Base-by-base conservation (phyloP, 2,797 vertebrate genomes). In the Macroramphosus scolopax region DNA sequence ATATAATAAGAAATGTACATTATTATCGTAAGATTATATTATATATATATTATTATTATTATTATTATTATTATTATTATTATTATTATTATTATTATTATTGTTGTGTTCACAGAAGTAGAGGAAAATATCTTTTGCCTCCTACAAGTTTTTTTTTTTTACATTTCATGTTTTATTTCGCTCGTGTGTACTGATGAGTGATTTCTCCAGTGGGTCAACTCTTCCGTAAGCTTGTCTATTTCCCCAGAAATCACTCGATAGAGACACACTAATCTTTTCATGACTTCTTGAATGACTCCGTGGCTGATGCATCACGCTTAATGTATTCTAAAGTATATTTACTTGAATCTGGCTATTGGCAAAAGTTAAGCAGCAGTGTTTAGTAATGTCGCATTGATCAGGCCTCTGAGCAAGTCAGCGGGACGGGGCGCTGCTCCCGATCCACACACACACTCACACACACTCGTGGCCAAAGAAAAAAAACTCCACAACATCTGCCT, bases 311-410 rank as follows among this genome's bases (percentile, higher is more conserved):
- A 87, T 89, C 84, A 75, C 75, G 68, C 77, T 70, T 87, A 88
- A 87, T 89, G 85, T 88, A 88, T 84, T 87, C 87, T 85, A 90
- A 89, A 87, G 87, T 89, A 89, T 88, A 89, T 89, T 90, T 89
- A 89, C 88, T 85, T 86, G 75, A 87, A 89, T 88, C 82, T 87
- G 80, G 75, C 83, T 89, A 89, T 89, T 87, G 88, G 88, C 85
- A 89, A 86, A 88, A 89, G 84, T 89, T 89, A 89, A 89, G 87
- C 83, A 85, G 83, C 83, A 67, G 84, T 87, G 85, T 87, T 82
- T 84, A 85, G 88, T 86, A 82, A 85, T 80, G 87, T 84, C 72
- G 79, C 85, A 87, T 89, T 88, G 85, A 89, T 89, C 87, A 85
- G 86, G 71, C 78, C 79, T 77, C 56, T 59, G 81, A 84, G 80